Percentiles rank a stretch among this genome's conserved stretches.
These are phyloP conservation scores for Carettochelys insculpta DNA, from an alignment of 2,113 vertebrate species.

Conservation along the genomic window DNA sequence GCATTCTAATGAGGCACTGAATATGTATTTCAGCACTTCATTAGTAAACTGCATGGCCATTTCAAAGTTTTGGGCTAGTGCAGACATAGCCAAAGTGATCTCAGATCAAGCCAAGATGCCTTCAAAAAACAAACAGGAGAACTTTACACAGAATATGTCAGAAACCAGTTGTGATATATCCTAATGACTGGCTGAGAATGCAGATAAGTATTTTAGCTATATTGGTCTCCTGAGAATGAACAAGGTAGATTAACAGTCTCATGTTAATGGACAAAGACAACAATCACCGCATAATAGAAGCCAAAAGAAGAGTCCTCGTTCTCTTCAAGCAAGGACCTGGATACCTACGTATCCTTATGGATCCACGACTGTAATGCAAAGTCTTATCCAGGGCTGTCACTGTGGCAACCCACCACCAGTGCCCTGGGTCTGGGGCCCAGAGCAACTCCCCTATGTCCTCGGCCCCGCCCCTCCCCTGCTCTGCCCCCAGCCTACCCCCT, in stretches of 20 bases:
- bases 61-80: too few relatives aligned
- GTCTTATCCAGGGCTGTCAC: too few relatives aligned
- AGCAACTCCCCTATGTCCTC: too few relatives aligned
- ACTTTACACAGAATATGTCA: background rate
- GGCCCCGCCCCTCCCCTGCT: too few relatives aligned
- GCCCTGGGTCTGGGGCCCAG: too few relatives aligned
- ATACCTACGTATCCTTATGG: background rate
- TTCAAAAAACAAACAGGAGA: background rate
- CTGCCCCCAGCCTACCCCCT: too few relatives aligned
- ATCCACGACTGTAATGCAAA: background rate
- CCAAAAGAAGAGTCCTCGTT: background rate
- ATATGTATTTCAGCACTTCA: too few relatives aligned
- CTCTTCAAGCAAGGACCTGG: background rate
- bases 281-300: background rate
- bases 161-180: background rate
- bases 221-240: background rate
- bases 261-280: background rate
- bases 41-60: too few relatives aligned
- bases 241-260: background rate
- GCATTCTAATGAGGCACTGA: too few relatives aligned
- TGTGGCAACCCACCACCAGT: too few relatives aligned
- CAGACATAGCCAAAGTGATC: too few relatives aligned
- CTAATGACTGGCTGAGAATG: slow-evolving; percentile 29
- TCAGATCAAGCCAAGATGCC: background rate
- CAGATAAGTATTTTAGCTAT: slow-evolving; percentile 13